Base-by-base conservation (phyloP, 2,797 vertebrate genomes). In the Malacoraja senta region DNA sequence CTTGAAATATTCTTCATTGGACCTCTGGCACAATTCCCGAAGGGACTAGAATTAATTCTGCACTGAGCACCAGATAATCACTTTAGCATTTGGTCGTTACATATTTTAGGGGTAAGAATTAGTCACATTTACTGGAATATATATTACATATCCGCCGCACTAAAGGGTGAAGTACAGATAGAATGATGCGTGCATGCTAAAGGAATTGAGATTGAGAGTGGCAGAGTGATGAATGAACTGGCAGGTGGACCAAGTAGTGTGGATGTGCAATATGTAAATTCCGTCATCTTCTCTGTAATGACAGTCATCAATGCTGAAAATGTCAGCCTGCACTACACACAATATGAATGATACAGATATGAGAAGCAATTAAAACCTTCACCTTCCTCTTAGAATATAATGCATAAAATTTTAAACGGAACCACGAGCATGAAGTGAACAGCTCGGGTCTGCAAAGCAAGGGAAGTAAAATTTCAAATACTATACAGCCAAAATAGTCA, bases 21-120 rank as follows among this genome's bases (percentile, higher is more conserved):
- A 76, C 90, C 90, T 63, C 72, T 74, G 90, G 90, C 90, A 92
- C 35, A 92, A 92, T 76, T 63, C 90, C 90, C 38, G 38, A 76
- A 92, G 90, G 90, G 35, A 74, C 38, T 26, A 58, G 90, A 92
- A 76, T 92, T 92, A 76, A 53, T 92, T 92, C 38, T 92, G 90
- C 90, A 92, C 71, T 92, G 68, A 92, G 13, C 38, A 24, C 71
- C 29, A 76, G 38, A 92, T 92, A 92, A 92, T 76, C 44, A 29
- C 35, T 92, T 74, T 29, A 76, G 71, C 13, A 29, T 44, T 8
- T 58, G 15, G 4, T 53, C 26, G 24, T 74, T 92, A 35, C 26
- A 74, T 76, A 29, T 74, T 92, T 76, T 76, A 29, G 12, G 26
- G 12, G 3, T 10, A 15, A 24, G 58, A 71, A 44, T 15, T 74